Base-by-base conservation (phyloP, 2,888 invertebrate genomes). In the Drosophila parthenogenetica region DNA sequence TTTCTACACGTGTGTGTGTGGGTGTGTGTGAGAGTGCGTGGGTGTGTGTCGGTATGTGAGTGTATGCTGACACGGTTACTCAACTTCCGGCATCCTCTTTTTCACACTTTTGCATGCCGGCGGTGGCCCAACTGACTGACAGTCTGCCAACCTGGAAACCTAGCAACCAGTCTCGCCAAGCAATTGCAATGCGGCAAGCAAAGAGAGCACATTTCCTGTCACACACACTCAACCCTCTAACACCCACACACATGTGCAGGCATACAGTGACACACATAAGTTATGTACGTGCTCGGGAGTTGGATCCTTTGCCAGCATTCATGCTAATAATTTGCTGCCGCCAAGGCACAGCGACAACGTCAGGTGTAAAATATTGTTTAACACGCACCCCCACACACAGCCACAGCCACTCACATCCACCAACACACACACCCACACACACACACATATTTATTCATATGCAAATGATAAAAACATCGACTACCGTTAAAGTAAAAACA, bases 341-440 rank as follows among this genome's bases (percentile, higher is more conserved):
- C 46, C 50, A 46, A 17, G 67, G 55, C 68, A 49, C 42, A 57
- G 59, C 53, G 64, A 75, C 69, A 72, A 75, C 70, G 84, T 87
- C 87, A 88, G 87, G 84, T 85, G 87, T 88, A 86, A 88, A 88
- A 85, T 86, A 88, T 83, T 85, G 89, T 77, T 83, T 63, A 85
- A 74, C 82, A 74, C 73, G 64, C 65, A 17, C 72, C 53, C 68
- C 53, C 61, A 37, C 32, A 50, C 65, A 19, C 50, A 13, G 19
- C 17, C 17, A 50, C 37, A 35, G 35, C 42, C 11, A 22, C 5
- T 16, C 10, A 53, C 3, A 42, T 13, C 42, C 35, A 60, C 22
- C 48, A 14, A 22, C 22, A 60, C 22, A 51, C 16, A 22, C 22
- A 22, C 5, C 22, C 3, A 22, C 22, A 22, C 22, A 59, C 8